Conservation (phyloP, 2,888 invertebrate genomes). For the Sacculina carcini region DNA sequence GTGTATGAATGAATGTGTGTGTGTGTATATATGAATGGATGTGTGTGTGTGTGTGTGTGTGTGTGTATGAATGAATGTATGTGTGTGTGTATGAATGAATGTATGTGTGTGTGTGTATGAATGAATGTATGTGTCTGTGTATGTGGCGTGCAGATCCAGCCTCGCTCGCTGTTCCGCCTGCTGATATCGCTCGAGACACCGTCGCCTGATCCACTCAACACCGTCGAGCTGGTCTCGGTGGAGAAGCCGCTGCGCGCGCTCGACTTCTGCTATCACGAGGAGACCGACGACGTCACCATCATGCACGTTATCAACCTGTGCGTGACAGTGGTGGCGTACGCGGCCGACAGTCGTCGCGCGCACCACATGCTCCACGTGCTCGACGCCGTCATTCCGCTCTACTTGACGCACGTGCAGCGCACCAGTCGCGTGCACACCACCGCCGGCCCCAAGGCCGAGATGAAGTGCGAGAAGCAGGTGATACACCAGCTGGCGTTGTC, state of each 20-base stretch:
- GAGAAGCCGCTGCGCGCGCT: conserved; percentile 60
- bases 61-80: no score
- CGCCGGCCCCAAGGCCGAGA: conserved; percentile 63
- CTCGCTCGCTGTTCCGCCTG: conserved; percentile 69
- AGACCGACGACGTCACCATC: conserved; percentile 86
- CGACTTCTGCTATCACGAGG: conserved; percentile 96
- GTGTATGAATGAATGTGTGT: no score
- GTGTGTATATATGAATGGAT: no score
- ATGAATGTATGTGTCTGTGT: no score
- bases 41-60: no score
- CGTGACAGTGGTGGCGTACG: conserved; percentile 94
- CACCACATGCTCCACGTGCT: conserved; percentile 38
- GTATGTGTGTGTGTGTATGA: no score
- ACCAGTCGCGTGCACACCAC: conserved; percentile 18
- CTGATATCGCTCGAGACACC: conserved; percentile 75
- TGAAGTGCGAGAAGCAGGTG: conserved; percentile 74
- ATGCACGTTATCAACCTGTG: conserved; percentile 93
- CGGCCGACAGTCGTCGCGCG: conserved; percentile 56
- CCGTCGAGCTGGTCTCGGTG: conserved; percentile 68
- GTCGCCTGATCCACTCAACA: conserved; percentile 75
- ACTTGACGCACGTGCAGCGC: conserved; percentile 65
- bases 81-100: no score
- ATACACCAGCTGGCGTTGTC: conserved; percentile 80
- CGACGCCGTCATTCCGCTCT: conserved; percentile 86
- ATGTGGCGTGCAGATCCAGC: conserved; percentile 36